phyloP scores from a whole-genome alignment of 2,888 invertebrate species.

The Pachymerium ferrugineum region DNA sequence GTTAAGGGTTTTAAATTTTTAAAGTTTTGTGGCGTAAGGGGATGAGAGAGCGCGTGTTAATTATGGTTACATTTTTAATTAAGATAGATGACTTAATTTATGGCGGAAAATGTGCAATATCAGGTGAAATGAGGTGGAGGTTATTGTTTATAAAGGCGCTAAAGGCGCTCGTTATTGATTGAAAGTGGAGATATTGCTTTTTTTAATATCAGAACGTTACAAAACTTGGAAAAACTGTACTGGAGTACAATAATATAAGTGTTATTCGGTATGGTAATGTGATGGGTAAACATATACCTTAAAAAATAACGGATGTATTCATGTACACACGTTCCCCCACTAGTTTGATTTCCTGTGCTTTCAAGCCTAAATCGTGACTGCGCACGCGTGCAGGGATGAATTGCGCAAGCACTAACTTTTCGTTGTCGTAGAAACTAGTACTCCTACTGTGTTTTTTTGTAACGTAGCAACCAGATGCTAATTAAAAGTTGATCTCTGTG shows the following conservation, averaged over 20 bases:
- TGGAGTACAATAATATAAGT: too few relatives aligned
- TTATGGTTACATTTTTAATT: background rate
- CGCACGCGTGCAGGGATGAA: background rate
- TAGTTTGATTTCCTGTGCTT: background rate
- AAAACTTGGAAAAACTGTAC: too few relatives aligned
- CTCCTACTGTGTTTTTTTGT: background rate
- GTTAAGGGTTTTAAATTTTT: too few relatives aligned
- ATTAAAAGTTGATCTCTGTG: slow-evolving; percentile 3
- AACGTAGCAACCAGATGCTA: background rate
- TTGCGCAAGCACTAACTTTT: background rate
- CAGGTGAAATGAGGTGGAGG: background rate
- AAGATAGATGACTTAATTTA: background rate
- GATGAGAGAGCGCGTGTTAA: background rate
- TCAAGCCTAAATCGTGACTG: background rate
- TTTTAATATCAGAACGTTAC: too few relatives aligned
- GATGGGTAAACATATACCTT: too few relatives aligned
- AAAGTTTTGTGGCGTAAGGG: too few relatives aligned
- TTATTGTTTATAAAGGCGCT: background rate
- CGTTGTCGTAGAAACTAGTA: background rate
- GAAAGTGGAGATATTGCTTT: too few relatives aligned
- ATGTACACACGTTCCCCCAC: too few relatives aligned
- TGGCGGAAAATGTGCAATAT: background rate
- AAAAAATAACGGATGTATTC: background rate
- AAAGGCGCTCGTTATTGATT: background rate
- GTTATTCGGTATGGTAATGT: too few relatives aligned